A percentile compares a stretch with the other conserved stretches of the same genome.
Conservation (phyloP, 2,113 vertebrate genomes). For the Otus sunia region DNA sequence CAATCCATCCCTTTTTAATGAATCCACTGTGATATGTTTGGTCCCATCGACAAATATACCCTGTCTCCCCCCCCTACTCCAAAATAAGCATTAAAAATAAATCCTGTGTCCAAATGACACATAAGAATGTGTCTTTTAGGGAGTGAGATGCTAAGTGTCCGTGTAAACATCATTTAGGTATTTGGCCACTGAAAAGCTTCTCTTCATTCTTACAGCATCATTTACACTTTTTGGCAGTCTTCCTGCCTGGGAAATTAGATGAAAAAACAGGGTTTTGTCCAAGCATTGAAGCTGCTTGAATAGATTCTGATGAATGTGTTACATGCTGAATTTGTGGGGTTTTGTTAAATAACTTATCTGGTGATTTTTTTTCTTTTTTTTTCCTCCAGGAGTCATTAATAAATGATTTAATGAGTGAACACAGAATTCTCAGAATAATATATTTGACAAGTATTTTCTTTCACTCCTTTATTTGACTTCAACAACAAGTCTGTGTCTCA, state of each 20-base stretch:
- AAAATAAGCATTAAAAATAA: neutral
- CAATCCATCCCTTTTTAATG: slow-evolving; percentile 74
- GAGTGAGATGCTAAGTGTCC: slow-evolving; percentile 14
- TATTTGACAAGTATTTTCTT: slow-evolving; percentile 4
- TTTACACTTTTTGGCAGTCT: slow-evolving; percentile 61
- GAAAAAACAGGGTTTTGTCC: slow-evolving; percentile 54
- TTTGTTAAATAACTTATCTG: slow-evolving; percentile 48
- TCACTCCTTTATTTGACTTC: neutral
- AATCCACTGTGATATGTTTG: slow-evolving; percentile 38
- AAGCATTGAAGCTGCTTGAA: slow-evolving; percentile 48
- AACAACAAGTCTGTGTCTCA: neutral
- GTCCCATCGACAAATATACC: slow-evolving; percentile 24
- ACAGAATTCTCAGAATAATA: slow-evolving; percentile 16
- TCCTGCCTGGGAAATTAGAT: slow-evolving; percentile 64
- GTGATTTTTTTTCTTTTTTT: neutral
- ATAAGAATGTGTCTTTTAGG: neutral
- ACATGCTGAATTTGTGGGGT: slow-evolving; percentile 9
- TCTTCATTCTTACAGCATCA: slow-evolving; percentile 37
- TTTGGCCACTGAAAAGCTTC: slow-evolving; percentile 30
- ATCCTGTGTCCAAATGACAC: neutral
- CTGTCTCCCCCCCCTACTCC: neutral
- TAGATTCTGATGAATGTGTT: slow-evolving; percentile 55
- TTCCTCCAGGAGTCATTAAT: neutral
- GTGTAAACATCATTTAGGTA: slow-evolving; percentile 10
- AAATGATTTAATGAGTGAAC: slow-evolving; percentile 34